Base-by-base conservation (phyloP, 1,140 invertebrate species). In the Drosophila insularis region DNA sequence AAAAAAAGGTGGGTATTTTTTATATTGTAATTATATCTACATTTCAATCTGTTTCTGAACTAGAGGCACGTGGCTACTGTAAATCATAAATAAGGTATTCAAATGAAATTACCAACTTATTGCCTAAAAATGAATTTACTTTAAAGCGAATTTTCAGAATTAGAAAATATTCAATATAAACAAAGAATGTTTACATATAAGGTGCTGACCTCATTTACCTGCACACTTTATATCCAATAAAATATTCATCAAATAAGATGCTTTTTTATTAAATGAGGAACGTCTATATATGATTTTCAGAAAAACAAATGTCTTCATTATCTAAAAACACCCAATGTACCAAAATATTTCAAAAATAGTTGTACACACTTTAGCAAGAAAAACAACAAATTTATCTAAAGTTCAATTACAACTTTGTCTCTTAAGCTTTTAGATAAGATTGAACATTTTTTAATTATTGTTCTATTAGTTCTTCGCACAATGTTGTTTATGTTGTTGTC, bases 371-470 rank as follows among this genome's bases (percentile, higher is more conserved):
- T 50, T 21, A 3, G 17, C 14, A 46, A 19, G 10, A 7, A 50
- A 21, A 50, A 50, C 17, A 50, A 46, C 17, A 50, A 50, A 50
- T 50, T 50, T 50, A 50, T 19, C 43, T 50, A 50, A 50, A 50
- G 17, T 50, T 50, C 43, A 50, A 50, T 50, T 50, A 50, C 17
- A 50, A 50, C 17, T 50, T 50, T 50, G 19, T 8, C 17, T 50
- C 11, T 50, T 50, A 50, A 11, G 17, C 8, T 53, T 63, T 63
- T 65, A 21, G 43, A 54, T 65, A 56, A 54, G 17, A 27, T 40
- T 31, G 32, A 50, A 46, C 63, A 65, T 19, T 65, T 65, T 65
- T 65, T 55, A 65, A 64, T 64, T 64, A 68, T 58, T 66, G 54
- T 46, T 46, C 43, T 46, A 17, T 50, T 50, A 50, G 43, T 50